Percentiles rank a stretch among this genome's conserved stretches.
These are phyloP conservation scores for Drosophila dives DNA, from an alignment of 2,888 invertebrate species.

Conservation along the genomic window DNA sequence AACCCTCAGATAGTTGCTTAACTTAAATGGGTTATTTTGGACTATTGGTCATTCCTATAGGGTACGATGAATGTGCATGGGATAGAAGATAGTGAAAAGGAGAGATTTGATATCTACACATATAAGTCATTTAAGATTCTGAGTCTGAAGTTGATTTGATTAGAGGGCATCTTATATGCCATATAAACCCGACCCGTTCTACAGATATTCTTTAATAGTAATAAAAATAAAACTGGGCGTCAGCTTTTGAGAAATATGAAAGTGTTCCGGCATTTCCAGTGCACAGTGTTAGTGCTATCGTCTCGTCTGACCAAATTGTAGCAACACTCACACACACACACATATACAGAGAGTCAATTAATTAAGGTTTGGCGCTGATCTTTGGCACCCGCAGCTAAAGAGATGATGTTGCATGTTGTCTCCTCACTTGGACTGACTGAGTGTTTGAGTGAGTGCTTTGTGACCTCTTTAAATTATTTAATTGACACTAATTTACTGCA, in stretches of 20 bases:
- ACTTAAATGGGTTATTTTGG: background rate
- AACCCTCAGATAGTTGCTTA: background rate
- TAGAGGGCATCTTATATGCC: background rate
- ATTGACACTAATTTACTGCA: slow-evolving; percentile 85
- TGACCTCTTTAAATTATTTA: slow-evolving; percentile 85
- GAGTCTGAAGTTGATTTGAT: background rate
- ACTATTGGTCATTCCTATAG: background rate
- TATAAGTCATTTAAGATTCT: background rate
- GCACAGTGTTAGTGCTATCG: slow-evolving; percentile 19
- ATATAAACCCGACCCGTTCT: background rate
- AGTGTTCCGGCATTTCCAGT: slow-evolving; percentile 42
- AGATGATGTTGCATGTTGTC: slow-evolving; percentile 34
- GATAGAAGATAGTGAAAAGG: background rate
- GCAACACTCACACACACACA: slow-evolving; percentile 6
- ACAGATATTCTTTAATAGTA: background rate
- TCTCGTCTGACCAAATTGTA: background rate
- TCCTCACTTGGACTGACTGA: background rate
- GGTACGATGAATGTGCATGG: background rate
- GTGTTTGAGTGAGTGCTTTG: slow-evolving; percentile 20
- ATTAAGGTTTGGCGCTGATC: slow-evolving; percentile 79
- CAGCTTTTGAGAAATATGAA: slow-evolving; percentile 18
- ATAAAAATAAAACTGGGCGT: slow-evolving; percentile 29
- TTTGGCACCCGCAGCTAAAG: slow-evolving; percentile 74
- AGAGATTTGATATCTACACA: background rate
- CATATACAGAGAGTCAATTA: slow-evolving; percentile 63